Evolutionary conservation across 23 tunicate genomes (phyloP).

Genomic region (Phallusia fumigata): DNA sequence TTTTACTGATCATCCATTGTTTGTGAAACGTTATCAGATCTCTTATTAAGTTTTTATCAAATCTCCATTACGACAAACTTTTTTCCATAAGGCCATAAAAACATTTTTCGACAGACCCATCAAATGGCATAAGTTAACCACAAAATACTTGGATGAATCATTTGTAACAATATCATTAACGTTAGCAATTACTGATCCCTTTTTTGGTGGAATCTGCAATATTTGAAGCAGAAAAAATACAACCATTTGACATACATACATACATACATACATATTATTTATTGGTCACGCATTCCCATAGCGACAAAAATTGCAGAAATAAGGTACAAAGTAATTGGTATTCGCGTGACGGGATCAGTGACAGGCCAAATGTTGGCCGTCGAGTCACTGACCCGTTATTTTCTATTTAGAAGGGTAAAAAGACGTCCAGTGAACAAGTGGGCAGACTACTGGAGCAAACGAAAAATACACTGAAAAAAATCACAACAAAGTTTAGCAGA

Average conservation of each 20-base stretch:
- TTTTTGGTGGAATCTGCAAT: not conserved
- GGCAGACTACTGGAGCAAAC: no score
- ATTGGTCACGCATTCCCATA: no score
- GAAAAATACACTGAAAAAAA: no score
- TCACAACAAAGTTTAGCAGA: no score
- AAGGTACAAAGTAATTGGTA: no score
- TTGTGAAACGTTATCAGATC: not conserved
- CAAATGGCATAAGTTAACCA: constrained; percentile 3
- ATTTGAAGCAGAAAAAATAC: not conserved
- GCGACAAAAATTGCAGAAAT: no score
- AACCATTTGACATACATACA: not conserved
- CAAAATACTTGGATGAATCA: not conserved
- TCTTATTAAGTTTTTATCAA: not conserved
- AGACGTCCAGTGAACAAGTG: no score
- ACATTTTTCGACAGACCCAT: not conserved
- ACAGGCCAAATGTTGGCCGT: no score
- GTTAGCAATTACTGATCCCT: not conserved
- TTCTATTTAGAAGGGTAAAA: no score
- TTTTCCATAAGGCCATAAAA: not conserved
- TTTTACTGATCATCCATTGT: not conserved
- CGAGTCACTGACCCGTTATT: no score
- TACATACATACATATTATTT: no score
- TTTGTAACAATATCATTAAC: not conserved
- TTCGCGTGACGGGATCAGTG: no score
- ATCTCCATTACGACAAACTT: not conserved